Evolutionary conservation across 1,140 invertebrate genomes (phyloP), one percentile per base, ranked within the genome.

Genomic region (Andricus grossulariae): DNA sequence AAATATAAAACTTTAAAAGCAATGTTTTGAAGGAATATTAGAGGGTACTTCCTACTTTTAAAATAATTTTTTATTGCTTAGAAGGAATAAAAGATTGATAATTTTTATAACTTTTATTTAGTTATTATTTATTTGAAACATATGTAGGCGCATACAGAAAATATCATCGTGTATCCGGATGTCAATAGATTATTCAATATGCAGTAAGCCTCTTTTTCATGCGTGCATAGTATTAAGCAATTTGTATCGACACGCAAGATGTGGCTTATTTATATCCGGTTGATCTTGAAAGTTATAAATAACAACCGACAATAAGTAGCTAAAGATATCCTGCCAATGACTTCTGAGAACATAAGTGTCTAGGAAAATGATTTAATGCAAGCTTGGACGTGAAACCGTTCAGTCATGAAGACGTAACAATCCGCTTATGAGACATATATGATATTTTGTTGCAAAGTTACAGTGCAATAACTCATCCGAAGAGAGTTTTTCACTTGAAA

Each of bases 401-500:
- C 45, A 66, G 60, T 39, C 60, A 66, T 32, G 60, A 66, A 66
- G 60, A 32, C 32, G n/a, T 66, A 66, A 66, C 25, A 66, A 66
- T 66, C n/a, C 39, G 25, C 60, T 66, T 54, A 39, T 16, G 25
- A 32, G 57, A 39, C 25, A 8, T 66, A 39, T 66, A 66, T 66
- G 32, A 32, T 39, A 39, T 66, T 66, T 45, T 45, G 25, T 13
- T 39, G 60, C 16, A 2, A 39, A 39, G 57, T 66, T 66, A 32
- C 25, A 66, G 32, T 39, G 25, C 21, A 66, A 66, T 66, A 66
- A 66, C 25, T 66, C 60, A 16, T 66, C 13, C 10, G 60, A n/a
- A 32, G 60, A 66, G 45, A 66, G 32, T 66, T 66, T 3, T 55
- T 55, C 21, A 7, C 19, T 4, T 32, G 25, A 45, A 1, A 32